Percentiles rank a stretch among this genome's conserved stretches.
phyloP scores from a whole-genome alignment of 2,113 vertebrate species.

The Callospermophilus lateralis region DNA sequence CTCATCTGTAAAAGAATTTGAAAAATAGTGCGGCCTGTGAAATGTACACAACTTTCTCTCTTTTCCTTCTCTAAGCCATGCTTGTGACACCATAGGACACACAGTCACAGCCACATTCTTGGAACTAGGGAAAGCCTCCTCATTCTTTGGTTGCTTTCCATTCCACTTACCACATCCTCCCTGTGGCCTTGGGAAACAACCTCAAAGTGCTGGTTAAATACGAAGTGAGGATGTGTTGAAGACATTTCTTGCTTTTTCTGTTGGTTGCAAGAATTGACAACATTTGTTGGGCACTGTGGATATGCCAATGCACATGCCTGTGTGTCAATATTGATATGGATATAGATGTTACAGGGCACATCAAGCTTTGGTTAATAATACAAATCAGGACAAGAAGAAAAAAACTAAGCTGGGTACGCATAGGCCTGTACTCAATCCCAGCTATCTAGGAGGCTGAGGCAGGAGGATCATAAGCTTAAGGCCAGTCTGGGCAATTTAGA shows the following conservation, averaged over 20 bases:
- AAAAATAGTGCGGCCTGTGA: conserved; percentile 25
- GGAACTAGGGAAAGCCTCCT: background rate
- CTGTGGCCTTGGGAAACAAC: background rate
- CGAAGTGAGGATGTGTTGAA: conserved; percentile 52
- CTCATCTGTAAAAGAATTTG: conserved; percentile 43
- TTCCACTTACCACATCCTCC: background rate
- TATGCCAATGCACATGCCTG: background rate
- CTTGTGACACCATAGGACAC: background rate
- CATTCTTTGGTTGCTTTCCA: background rate
- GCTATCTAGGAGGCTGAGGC: background rate
- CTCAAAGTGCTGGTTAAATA: conserved; percentile 10
- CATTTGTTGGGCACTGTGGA: background rate
- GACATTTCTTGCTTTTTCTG: conserved; percentile 52
- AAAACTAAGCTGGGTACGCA: background rate
- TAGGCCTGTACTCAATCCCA: background rate
- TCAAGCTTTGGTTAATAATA: conserved; percentile 36
- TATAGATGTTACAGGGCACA: conserved; percentile 17
- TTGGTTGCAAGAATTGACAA: background rate
- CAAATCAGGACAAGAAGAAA: conserved; percentile 21
- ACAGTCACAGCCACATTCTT: background rate
- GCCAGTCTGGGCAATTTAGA: background rate
- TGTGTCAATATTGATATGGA: background rate
- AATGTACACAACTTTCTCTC: background rate
- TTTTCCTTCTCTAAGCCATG: conserved; percentile 12
- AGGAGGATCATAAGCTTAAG: background rate